Conservation (phyloP, 2,797 vertebrate genomes). For the Potorous gilbertii region DNA sequence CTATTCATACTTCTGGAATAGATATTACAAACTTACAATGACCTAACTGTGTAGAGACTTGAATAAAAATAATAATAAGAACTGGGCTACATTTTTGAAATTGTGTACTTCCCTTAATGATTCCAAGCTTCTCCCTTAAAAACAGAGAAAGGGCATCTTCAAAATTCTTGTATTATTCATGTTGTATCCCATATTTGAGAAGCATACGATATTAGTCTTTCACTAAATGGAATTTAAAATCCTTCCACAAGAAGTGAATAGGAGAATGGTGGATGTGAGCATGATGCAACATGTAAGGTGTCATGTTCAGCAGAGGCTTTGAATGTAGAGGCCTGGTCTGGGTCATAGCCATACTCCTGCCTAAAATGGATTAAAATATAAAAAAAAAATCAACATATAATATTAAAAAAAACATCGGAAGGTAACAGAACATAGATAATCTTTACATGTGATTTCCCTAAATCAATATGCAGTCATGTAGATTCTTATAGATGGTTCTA, state of each 20-base stretch:
- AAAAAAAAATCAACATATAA: neutral
- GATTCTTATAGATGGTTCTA: neutral
- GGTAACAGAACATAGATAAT: neutral
- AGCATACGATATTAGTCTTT: neutral
- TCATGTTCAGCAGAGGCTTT: neutral
- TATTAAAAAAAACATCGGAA: neutral
- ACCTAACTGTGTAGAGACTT: neutral
- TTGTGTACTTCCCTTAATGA: neutral
- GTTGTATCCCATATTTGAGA: neutral
- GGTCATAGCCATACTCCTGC: neutral
- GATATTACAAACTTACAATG: neutral
- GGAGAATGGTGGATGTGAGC: neutral
- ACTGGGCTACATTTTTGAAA: neutral
- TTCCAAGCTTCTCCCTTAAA: neutral
- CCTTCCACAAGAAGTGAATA: neutral
- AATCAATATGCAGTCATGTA: neutral
- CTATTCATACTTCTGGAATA: neutral
- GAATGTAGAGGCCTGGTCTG: neutral
- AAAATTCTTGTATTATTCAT: neutral
- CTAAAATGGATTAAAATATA: neutral
- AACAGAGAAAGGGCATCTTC: neutral
- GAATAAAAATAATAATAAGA: neutral
- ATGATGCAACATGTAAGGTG: neutral
- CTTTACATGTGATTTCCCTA: neutral
- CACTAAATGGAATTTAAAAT: neutral